Evolutionary conservation across 1,140 invertebrate genomes (phyloP), one percentile per base, ranked within the genome.

Genomic region (Episyrphus balteatus): DNA sequence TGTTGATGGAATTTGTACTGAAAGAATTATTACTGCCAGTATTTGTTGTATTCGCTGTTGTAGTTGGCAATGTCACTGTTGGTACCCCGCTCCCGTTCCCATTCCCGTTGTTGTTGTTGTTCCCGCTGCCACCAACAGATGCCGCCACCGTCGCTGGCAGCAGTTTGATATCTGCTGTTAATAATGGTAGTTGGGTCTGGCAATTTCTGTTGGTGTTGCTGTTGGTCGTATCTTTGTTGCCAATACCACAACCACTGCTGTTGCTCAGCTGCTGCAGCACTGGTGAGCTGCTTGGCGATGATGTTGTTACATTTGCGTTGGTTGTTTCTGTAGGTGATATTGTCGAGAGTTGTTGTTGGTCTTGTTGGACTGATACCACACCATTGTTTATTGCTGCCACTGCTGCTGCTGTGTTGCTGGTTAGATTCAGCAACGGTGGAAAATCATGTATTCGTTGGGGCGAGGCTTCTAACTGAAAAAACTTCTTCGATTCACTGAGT

Each of bases 381-480:
- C 15, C 36, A 37, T 50, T 26, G 21, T 26, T 26, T 26, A 26
- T 8, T 26, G 3, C 14, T 42, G 40, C 6, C 14, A 6, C 14
- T 42, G 40, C 6, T 42, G 15, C 21, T 46, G 21, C 17, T 21
- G 40, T 7, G 13, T 15, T 42, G 3, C 3, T 42, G 12, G 40
- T 18, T 17, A 13, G 11, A 42, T 18, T 42, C 6, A 14, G 51
- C 12, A 34, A 44, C 26, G 49, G 44, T 44, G 46, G 44, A 45
- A 43, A 31, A 62, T 64, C 63, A 64, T 53, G 52, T 52, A 51
- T 57, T 56, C 36, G 46, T 58, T 56, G 55, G 51, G 60, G 60
- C 60, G 64, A 67, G 61, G 64, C 64, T 55, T 58, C 54, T 63
- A 67, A 63, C 55, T 67, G 64, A 65, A 67, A 67, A 67, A 65